Percentiles rank a stretch among this genome's conserved stretches.
phyloP scores from a whole-genome alignment of 2,888 invertebrate genomes.

The Busseola fusca region DNA sequence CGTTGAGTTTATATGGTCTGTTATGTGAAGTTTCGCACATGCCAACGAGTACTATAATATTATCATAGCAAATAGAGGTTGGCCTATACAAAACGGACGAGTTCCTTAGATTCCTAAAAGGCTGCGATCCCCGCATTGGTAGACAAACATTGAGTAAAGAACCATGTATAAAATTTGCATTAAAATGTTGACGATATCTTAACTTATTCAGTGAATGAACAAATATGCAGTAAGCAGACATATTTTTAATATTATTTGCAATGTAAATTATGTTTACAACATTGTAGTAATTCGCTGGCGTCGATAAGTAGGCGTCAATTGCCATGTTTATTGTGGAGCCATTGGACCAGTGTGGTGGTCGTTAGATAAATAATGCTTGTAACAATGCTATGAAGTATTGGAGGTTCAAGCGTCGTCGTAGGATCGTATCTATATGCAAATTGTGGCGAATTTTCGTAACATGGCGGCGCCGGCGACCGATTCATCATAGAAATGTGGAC shows the following conservation, averaged over 20 bases:
- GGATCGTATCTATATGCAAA: conserved; percentile 85
- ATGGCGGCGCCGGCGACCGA: conserved; percentile 79
- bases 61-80: conserved; percentile 45
- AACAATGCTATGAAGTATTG: conserved; percentile 75
- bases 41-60: conserved; percentile 45
- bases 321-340: conserved; percentile 63
- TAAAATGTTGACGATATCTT: conserved; percentile 64
- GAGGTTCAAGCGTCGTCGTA: conserved; percentile 61
- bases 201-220: conserved; percentile 58
- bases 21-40: conserved; percentile 59
- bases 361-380: conserved; percentile 80
- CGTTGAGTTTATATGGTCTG: conserved; percentile 35
- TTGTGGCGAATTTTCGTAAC: conserved; percentile 86
- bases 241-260: conserved; percentile 65
- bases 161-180: conserved; percentile 65
- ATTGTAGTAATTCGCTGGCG: conserved; percentile 65
- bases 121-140: conserved; percentile 48
- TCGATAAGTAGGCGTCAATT: conserved; percentile 70
- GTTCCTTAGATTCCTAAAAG: conserved; percentile 56
- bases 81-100: conserved; percentile 52
- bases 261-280: conserved; percentile 66
- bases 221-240: conserved; percentile 56
- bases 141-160: conserved; percentile 62
- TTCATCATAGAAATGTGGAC: conserved; percentile 88
- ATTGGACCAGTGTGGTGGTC: conserved; percentile 64